Base-by-base conservation (phyloP, 30 jellyfish, hydroid and myxozoan genomes). In the Aurelia aurita region DNA sequence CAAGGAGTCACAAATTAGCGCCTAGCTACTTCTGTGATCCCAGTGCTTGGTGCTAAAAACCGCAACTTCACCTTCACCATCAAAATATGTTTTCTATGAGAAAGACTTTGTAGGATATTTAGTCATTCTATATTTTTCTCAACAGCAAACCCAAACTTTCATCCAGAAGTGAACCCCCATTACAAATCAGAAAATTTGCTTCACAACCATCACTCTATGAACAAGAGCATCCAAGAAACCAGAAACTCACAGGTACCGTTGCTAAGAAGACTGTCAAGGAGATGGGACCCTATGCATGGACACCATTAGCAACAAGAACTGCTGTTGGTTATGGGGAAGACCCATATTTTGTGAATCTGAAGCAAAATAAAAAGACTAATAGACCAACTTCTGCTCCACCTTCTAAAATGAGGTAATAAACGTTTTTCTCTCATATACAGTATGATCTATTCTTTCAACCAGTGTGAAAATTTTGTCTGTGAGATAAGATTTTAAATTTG, bases 381-480 rank as follows among this genome's bases (percentile, higher is more conserved):
- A 63, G 96, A 47, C 96, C 90, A 49, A 69, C 25, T 46, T 86
- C 96, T 39, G 96, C 96, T 12, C 96, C 90, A 34, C 64, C 28
- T 47, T 19, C 12, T 2, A 74, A 61, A 86, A 53, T 68, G 61
- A 82, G 92, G 82, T 82, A 54, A 3, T 54, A 14, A 2, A 3
- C 51, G 3, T 5, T 44, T 23, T 19, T 11, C 10, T 62, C 19
- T 34, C 44, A 1, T 5, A 7, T 7, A n/a, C n/a, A n/a, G n/a
- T n/a, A n/a, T n/a, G n/a, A n/a, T n/a, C n/a, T n/a, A n/a, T n/a
- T n/a, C n/a, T n/a, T n/a, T n/a, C n/a, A n/a, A n/a, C n/a, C n/a
- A n/a, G n/a, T n/a, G n/a, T n/a, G n/a, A n/a, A n/a, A n/a, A n/a
- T n/a, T n/a, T n/a, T n/a, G n/a, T n/a, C n/a, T n/a, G n/a, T n/a